Evolutionary conservation across 1,140 invertebrate genomes (phyloP), one percentile per base, ranked within the genome.

Genomic region (Bombus pyrosoma): DNA sequence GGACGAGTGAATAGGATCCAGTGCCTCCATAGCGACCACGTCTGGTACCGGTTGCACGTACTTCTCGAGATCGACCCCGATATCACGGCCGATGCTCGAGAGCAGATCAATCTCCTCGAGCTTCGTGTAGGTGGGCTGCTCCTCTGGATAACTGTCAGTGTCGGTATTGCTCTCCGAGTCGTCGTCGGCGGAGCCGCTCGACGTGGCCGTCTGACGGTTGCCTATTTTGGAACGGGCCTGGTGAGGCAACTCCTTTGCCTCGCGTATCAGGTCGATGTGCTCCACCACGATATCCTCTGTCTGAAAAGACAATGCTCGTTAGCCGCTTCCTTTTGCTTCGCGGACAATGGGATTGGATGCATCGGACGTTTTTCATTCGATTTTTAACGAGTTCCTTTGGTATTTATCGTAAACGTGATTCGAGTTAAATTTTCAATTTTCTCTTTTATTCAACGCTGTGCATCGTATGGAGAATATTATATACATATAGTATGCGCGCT

Each of bases 81-180:
- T 95, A 64, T 94, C 94, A 2, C 93, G 92, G 22, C 94, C 94
- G 78, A 95, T 95, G 75, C 92, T 95, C 66, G 95, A 95, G 5
- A 95, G 71, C 0, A 95, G 85, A 86, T 95, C 95, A 71, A 95
- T 95, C 77, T 95, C 94, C 66, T 95, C 94, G 74, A 95, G 91
- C 75, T 95, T 95, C 22, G 91, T 92, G 47, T 93, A 94, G 2
- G 92, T 89, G 8, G 91, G 83, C 28, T 91, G 90, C 43, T 93
- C 92, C 34, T 92, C 90, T 6, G 90, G 91, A 41, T 85, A 93
- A 37, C 86, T 81, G 25, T 95, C 94, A 22, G 91, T 92, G 43
- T 94, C 93, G 25, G 91, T 91, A 74, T 91, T 91, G 64, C 88
- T 92, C 69, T 92, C 91, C 68, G 88, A 82, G 86, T 90, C 87